Conservation (phyloP, 30 jellyfish, hydroid and myxozoan species). For the Pelagia noctiluca region DNA sequence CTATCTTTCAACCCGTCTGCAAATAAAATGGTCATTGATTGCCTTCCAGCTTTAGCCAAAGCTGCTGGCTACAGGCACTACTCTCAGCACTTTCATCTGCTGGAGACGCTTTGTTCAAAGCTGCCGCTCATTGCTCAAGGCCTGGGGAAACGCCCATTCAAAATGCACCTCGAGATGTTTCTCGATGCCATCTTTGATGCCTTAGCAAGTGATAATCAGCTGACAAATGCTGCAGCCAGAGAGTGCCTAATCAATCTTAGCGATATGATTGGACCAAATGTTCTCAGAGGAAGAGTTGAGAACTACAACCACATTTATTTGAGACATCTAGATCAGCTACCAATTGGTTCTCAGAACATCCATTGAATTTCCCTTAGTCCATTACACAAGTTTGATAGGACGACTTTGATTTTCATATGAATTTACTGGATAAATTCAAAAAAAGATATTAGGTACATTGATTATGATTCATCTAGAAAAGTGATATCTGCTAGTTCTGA, state of each 20-base stretch:
- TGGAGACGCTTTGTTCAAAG: conserved; percentile 80
- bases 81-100: conserved; percentile 81
- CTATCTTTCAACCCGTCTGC: conserved; percentile 60
- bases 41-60: conserved; percentile 68
- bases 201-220: conserved; percentile 81
- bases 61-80: conserved; percentile 80
- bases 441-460: no score
- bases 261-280: conserved; percentile 77
- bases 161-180: conserved; percentile 77
- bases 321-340: conserved; percentile 44
- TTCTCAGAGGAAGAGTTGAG: conserved; percentile 91
- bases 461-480: no score
- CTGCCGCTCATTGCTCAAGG: conserved; percentile 85
- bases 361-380: no score
- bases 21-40: conserved; percentile 45
- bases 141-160: conserved; percentile 81
- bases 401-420: no score
- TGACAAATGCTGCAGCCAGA: conserved; percentile 90
- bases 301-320: conserved; percentile 71
- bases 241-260: conserved; percentile 76
- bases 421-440: no score
- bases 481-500: no score
- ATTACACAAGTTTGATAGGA: no score
- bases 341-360: background rate
- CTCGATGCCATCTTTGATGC: conserved; percentile 84